Conservation (phyloP, 2,113 vertebrate species). For the Microcebus tavaratra region DNA sequence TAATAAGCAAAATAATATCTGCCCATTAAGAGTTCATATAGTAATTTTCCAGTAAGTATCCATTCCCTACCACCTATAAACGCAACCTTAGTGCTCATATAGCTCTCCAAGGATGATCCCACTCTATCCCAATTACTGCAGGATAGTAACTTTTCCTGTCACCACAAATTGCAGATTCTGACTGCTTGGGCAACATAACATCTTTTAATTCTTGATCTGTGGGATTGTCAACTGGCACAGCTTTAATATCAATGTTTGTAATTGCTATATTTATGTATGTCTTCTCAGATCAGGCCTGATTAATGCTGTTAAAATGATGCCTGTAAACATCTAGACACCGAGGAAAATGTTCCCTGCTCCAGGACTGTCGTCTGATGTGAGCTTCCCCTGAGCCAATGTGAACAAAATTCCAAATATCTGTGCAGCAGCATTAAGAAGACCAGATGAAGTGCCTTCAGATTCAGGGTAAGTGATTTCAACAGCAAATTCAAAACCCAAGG, state of each 20-base stretch:
- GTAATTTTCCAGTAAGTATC: conserved; percentile 36
- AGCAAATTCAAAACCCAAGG: conserved; percentile 91
- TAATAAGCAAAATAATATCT: conserved; percentile 23
- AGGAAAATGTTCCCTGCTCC: conserved; percentile 93
- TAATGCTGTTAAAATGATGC: conserved; percentile 94
- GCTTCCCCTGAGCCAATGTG: conserved; percentile 94
- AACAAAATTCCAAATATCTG: conserved; percentile 98
- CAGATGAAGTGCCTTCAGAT: conserved; percentile 97
- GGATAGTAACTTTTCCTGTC: background rate
- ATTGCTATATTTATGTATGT: conserved; percentile 90
- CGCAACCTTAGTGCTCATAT: background rate
- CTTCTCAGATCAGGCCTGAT: conserved; percentile 96
- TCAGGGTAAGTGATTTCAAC: conserved; percentile 99
- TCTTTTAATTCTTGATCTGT: conserved; percentile 77
- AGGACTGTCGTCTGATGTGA: conserved; percentile 86
- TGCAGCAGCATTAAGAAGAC: conserved; percentile 96
- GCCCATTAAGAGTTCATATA: conserved; percentile 24
- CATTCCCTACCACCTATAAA: background rate
- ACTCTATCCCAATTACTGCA: background rate
- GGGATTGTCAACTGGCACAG: conserved; percentile 85
- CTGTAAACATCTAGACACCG: conserved; percentile 93
- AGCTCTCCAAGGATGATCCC: conserved; percentile 46
- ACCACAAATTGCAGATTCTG: conserved; percentile 72
- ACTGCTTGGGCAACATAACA: conserved; percentile 70
- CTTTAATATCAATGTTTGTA: conserved; percentile 78